These are phyloP conservation scores for Sceloporus undulatus DNA, from an alignment of 2,113 vertebrate species.

Conservation along the genomic window DNA sequence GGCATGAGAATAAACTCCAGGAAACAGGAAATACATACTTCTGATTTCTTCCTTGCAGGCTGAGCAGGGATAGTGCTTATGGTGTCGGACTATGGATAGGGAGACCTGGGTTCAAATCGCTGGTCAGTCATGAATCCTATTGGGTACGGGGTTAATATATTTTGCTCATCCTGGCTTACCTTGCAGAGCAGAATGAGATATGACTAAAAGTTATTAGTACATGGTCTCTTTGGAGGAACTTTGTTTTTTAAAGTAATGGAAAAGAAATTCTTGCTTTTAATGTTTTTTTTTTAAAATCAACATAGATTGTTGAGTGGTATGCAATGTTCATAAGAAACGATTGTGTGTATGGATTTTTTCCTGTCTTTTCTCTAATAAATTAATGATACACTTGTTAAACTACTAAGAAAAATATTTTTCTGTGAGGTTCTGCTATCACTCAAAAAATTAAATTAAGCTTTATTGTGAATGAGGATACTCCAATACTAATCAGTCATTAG, in stretches of 20 bases:
- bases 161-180: neutral
- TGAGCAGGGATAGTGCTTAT: neutral
- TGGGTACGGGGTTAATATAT: neutral
- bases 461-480: neutral
- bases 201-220: neutral
- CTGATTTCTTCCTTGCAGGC: neutral
- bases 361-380: neutral
- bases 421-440: neutral
- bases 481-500: neutral
- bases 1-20: neutral
- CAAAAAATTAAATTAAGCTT: slow-evolving; percentile 4
- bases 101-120: neutral
- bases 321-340: neutral
- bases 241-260: neutral
- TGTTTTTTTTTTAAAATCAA: neutral
- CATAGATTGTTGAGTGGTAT: neutral
- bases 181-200: neutral
- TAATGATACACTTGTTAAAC: neutral
- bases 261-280: neutral
- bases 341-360: neutral
- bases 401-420: neutral
- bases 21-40: neutral
- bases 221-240: neutral
- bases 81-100: neutral
- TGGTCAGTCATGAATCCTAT: neutral